Evolutionary conservation across 2,888 invertebrate species (phyloP), one percentile per base, ranked within the genome.

Genomic region (Sericinus montela): DNA sequence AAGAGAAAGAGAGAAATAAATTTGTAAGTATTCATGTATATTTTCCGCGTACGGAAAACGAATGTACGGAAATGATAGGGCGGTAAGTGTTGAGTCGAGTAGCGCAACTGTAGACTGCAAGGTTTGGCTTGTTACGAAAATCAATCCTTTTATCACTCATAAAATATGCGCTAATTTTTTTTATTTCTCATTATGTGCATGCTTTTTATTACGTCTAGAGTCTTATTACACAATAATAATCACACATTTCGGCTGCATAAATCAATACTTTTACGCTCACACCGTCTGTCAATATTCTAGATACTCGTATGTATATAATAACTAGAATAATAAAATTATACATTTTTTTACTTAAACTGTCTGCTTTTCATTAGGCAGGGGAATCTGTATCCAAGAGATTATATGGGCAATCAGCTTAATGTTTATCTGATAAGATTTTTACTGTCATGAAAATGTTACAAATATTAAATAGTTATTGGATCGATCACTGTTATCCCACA

Each of bases 1-100:
- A 86, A 80, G 82, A 89, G 78, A 90, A 88, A 80, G 90, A 89
- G 75, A 89, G 88, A 90, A 90, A 83, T 72, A 88, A 85, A 83
- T 83, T 86, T 71, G 89, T 89, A 87, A 88, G 87, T 88, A 86
- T 87, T 71, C 80, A 83, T 83, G 80, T 86, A 79, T 85, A 81
- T 81, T 85, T 79, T 71, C 72, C 71, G 71, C 69, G 69, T 84
- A 80, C 80, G 75, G 83, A 76, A 76, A 72, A 56, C 60, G 56
- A 59, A 70, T 73, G 66, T 68, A 64, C 53, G 81, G 80, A 76
- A 75, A 61, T 79, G 83, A 75, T 83, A 85, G 86, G 87, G 85
- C 78, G 87, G 86, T 86, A 86, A 86, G 86, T 87, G 84, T 82
- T 80, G 58, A 60, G 68, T 69, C 66, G 67, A 65, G 69, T 77